Evolutionary conservation across 2,113 vertebrate genomes (phyloP).

Genomic region (Neodontobutis hainanensis): DNA sequence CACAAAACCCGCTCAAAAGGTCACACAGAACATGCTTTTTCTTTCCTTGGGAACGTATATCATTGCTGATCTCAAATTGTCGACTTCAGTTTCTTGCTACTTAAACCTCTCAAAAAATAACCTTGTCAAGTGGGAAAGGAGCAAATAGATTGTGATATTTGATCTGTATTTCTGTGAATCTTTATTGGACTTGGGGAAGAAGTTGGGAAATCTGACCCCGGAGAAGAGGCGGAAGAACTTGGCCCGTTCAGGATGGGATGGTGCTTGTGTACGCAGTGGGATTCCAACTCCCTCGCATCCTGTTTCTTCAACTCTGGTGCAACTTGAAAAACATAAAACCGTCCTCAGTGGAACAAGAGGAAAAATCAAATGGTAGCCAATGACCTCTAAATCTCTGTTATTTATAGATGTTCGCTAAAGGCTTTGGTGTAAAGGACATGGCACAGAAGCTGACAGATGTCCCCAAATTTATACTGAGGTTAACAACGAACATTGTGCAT

Average conservation of each 20-base stretch:
- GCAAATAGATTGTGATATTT: conserved; percentile 13
- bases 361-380: conserved; percentile 13
- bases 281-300: conserved; percentile 64
- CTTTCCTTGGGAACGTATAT: conserved; percentile 3
- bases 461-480: neutral
- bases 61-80: conserved; percentile 14
- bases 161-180: conserved; percentile 11
- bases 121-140: neutral
- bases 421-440: conserved; percentile 28
- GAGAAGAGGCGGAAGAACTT: conserved; percentile 30
- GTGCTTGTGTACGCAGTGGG: conserved; percentile 26
- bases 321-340: conserved; percentile 32
- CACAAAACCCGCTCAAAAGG: conserved; percentile 13
- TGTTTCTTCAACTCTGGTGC: conserved; percentile 54
- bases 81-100: no score
- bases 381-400: conserved; percentile 32
- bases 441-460: conserved; percentile 22
- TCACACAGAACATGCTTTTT: neutral
- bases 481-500: neutral
- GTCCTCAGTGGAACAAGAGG: conserved; percentile 17
- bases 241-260: conserved; percentile 29
- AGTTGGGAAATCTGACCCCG: conserved; percentile 43
- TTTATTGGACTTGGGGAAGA: conserved; percentile 17
- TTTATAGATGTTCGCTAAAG: conserved; percentile 45
- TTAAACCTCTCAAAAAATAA: no score